A percentile compares a stretch with the other conserved stretches of the same genome.
These are phyloP conservation scores for Ammodytes marinus DNA, from an alignment of 2,113 vertebrate species.

Conservation along the genomic window DNA sequence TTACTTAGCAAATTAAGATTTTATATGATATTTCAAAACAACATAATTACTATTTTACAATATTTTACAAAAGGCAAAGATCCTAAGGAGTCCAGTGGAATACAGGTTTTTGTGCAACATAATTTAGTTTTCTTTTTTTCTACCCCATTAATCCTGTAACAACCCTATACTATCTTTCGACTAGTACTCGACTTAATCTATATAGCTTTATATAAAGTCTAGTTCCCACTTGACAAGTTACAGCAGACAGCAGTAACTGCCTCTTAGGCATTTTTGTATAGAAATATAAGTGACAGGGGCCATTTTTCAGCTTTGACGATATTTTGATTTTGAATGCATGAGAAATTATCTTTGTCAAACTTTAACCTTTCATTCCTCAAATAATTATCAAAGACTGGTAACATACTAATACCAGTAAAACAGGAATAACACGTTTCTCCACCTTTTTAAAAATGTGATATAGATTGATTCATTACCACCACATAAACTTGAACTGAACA, in stretches of 20 bases:
- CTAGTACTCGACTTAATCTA: neutral
- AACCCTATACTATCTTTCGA: neutral
- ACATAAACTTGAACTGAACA: neutral
- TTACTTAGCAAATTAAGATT: neutral
- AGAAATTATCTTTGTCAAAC: neutral
- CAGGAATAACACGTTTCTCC: neutral
- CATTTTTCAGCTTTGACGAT: neutral
- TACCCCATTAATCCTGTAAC: neutral
- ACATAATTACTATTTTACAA: no score
- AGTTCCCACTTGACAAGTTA: no score
- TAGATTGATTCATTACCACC: neutral
- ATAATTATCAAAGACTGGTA: neutral
- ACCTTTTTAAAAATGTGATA: neutral
- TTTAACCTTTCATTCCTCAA: neutral
- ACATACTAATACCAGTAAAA: neutral
- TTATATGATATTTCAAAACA: no score
- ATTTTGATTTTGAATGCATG: neutral
- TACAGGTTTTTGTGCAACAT: neutral
- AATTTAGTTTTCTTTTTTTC: neutral
- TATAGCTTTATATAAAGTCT: no score
- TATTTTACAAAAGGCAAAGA: neutral
- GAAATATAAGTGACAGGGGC: no score
- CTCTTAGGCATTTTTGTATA: no score
- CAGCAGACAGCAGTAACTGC: no score
- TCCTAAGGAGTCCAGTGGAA: neutral